Conservation (phyloP, 1,140 invertebrate genomes). For the Chironomus striatipennis region DNA sequence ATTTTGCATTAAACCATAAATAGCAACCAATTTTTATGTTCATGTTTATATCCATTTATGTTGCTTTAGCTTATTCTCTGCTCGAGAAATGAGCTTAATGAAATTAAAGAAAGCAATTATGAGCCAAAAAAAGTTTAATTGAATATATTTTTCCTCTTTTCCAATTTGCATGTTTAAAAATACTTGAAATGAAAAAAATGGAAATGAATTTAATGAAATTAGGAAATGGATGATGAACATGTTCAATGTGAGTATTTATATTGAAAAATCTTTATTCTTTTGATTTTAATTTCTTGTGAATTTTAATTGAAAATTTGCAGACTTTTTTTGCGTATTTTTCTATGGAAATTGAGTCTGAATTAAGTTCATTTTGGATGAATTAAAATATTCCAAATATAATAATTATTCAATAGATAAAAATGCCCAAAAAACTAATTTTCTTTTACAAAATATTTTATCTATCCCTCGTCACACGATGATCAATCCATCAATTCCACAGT, state of each 20-base stretch:
- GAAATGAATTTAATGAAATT: neutral
- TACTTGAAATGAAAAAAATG: neutral
- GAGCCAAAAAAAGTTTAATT: neutral
- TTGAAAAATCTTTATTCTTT: neutral
- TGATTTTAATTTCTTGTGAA: neutral
- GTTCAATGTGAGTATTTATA: constrained; percentile 47
- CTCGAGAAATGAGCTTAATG: neutral
- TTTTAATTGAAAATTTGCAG: too few species aligned
- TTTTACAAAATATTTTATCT: too few species aligned
- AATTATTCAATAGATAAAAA: too few species aligned
- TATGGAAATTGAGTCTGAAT: too few species aligned
- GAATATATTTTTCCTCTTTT: neutral
- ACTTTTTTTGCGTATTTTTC: too few species aligned
- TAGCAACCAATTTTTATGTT: too few species aligned
- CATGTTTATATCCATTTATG: too few species aligned
- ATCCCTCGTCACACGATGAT: constrained; percentile 3
- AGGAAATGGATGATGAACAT: constrained; percentile 49
- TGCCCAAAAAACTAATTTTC: too few species aligned
- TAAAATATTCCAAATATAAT: too few species aligned
- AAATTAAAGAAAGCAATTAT: neutral
- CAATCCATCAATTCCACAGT: constrained; percentile 42
- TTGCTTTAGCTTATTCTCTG: too few species aligned
- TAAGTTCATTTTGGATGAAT: too few species aligned
- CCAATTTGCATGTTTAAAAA: neutral
- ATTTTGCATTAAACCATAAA: too few species aligned